A percentile compares a stretch with the other conserved stretches of the same genome.
phyloP scores from a whole-genome alignment of 2,888 invertebrate species.

The Ryuthela nishihirai region DNA sequence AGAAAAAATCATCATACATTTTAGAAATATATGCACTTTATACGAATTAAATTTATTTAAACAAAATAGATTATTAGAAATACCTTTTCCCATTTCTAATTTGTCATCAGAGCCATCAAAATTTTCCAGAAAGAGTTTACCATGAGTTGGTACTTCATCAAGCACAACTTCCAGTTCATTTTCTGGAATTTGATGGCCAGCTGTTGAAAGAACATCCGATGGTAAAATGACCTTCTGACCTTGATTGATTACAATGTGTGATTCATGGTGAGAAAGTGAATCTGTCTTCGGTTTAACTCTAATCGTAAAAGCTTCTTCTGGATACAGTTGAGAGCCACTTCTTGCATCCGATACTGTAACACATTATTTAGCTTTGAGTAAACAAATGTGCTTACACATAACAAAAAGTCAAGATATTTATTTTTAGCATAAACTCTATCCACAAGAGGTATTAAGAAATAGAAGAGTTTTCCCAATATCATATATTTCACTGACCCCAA shows the following conservation, averaged over 20 bases:
- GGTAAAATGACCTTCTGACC: slow-evolving; percentile 9
- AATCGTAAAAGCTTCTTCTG: slow-evolving; percentile 22
- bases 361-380: no score
- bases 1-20: not conserved
- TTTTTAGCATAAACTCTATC: no score
- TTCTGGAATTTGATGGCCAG: slow-evolving; percentile 17
- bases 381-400: no score
- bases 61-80: not conserved
- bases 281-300: slow-evolving; percentile 10
- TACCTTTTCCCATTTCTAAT: slow-evolving; percentile 8
- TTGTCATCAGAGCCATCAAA: not conserved
- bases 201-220: slow-evolving; percentile 16
- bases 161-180: slow-evolving; percentile 31
- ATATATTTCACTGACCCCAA: no score
- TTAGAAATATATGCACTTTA: not conserved
- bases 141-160: slow-evolving; percentile 19
- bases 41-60: not conserved
- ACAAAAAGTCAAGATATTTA: no score
- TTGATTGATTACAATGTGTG: slow-evolving; percentile 10
- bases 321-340: slow-evolving; percentile 15
- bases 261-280: slow-evolving; percentile 18
- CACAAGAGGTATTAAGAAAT: no score
- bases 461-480: no score
- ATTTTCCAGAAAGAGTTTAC: slow-evolving; percentile 8
- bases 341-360: slow-evolving; percentile 20